phyloP scores from a whole-genome alignment of 2,797 vertebrate species.

The Menidia menidia region DNA sequence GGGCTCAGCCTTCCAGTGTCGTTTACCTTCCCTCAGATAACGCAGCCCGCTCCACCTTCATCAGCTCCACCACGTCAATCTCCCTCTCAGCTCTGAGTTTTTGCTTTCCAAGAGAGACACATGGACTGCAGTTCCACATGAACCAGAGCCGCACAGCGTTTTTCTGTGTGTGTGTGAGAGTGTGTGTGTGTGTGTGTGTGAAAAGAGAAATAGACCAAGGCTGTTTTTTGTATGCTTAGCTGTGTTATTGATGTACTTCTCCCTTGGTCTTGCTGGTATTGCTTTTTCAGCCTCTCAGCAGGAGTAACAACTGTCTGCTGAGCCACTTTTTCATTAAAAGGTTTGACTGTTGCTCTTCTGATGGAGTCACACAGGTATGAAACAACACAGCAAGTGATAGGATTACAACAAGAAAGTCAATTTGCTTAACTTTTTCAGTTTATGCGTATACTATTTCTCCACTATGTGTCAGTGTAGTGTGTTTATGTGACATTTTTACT shows the following conservation, averaged over 20 bases:
- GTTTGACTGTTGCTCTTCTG: slow-evolving; percentile 40
- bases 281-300: slow-evolving; percentile 77
- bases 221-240: slow-evolving; percentile 73
- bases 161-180: slow-evolving; percentile 3
- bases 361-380: slow-evolving; percentile 40
- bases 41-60: slow-evolving; percentile 19
- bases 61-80: slow-evolving; percentile 20
- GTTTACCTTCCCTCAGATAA: slow-evolving; percentile 55
- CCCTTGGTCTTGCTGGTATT: slow-evolving; percentile 63
- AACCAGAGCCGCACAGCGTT: slow-evolving; percentile 15
- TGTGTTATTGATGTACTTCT: slow-evolving; percentile 73
- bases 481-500: neutral
- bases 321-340: slow-evolving; percentile 43
- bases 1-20: slow-evolving; percentile 59
- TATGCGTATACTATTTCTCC: neutral
- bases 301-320: slow-evolving; percentile 72
- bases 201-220: slow-evolving; percentile 23
- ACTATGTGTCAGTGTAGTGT: neutral
- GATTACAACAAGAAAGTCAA: neutral
- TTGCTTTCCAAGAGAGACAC: slow-evolving; percentile 27
- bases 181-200: slow-evolving; percentile 24
- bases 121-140: slow-evolving; percentile 20
- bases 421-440: slow-evolving; percentile 2
- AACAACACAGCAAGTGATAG: neutral
- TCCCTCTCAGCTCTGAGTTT: neutral